These are phyloP conservation scores for Maniola jurtina DNA, from an alignment of 1,140 invertebrate species.

Conservation along the genomic window DNA sequence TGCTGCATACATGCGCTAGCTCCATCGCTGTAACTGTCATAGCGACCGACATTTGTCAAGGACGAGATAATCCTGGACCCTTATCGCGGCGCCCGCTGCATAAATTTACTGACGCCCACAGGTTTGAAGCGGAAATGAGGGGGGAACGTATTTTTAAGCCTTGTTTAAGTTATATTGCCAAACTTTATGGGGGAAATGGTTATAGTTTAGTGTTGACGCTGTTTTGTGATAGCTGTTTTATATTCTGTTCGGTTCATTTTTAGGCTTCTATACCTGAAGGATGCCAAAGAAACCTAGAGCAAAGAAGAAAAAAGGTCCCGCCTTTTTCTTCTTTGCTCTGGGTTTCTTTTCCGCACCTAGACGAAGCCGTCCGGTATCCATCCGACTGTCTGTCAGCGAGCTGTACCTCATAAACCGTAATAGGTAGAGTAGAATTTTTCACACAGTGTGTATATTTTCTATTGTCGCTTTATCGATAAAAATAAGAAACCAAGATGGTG, in stretches of 20 bases:
- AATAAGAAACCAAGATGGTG: too few relatives aligned
- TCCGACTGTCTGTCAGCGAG: too few relatives aligned
- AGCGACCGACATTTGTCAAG: constrained; percentile 34
- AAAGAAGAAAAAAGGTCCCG: too few relatives aligned
- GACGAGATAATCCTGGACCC: constrained; percentile 34
- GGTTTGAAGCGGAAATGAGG: constrained; percentile 27
- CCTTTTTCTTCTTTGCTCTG: too few relatives aligned
- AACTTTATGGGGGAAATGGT: background rate
- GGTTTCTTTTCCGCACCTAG: too few relatives aligned
- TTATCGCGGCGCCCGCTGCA: constrained; percentile 33
- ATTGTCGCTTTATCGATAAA: too few relatives aligned
- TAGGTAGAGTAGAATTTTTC: too few relatives aligned
- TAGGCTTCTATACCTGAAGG: too few relatives aligned
- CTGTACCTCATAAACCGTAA: too few relatives aligned
- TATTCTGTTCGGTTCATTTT: background rate
- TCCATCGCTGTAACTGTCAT: constrained; percentile 23
- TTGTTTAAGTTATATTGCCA: constrained; percentile 10
- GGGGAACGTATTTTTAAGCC: constrained; percentile 22
- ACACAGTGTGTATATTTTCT: too few relatives aligned
- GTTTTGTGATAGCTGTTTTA: background rate
- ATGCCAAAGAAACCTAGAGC: too few relatives aligned
- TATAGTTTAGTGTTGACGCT: background rate
- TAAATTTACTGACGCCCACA: constrained; percentile 31
- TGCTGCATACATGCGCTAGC: background rate
- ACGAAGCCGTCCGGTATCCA: too few relatives aligned